Evolutionary conservation across 2,113 vertebrate genomes (phyloP), one percentile per base, ranked within the genome.

Genomic region (Bufo gargarizans): DNA sequence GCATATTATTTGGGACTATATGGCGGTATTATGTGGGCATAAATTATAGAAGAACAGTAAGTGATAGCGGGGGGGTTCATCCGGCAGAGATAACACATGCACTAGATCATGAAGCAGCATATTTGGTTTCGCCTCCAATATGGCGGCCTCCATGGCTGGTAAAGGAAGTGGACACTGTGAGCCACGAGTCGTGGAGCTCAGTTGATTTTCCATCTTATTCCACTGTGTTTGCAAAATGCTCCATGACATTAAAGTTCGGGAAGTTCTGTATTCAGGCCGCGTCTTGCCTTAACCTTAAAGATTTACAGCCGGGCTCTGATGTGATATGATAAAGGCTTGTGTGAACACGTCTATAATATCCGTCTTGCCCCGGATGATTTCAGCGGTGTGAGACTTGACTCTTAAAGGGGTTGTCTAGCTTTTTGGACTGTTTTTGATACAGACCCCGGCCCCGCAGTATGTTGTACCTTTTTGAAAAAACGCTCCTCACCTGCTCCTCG

Each of bases 211-310:
- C 9, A 77, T 22, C 50, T 55, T 55, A 11, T 22, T 56, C n/a
- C 53, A 56, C 76, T 79, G 77, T 14, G 77, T 79, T 79, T 79
- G 17, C 74, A 77, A 19, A 77, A 49, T 77, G 10, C 12, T 55
- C 11, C 77, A 56, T 56, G 53, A 79, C 20, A 11, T 79, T n/a
- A 77, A n/a, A 53, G 49, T 13, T 10, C 6, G 55, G 50, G 13
- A 6, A 2, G 71, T 47, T 47, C 71, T 7, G 71, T 17, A 45
- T 74, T 45, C 4, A 17, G 71, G 22, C 65, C 65, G 14, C 5
- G 69, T 17, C 6, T 16, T 17, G 33, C 10, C 14, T 7, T 45
- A 9, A 1, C 10, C 14, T 7, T 45, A 9, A 1, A 17, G 72
- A 20, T 8, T 47, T 19, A 74, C 45, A 33, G 6, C 67, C n/a